A percentile compares a stretch with the other conserved stretches of the same genome.
Conservation (phyloP, 2,797 vertebrate genomes). For the Adrianichthys oophorus region DNA sequence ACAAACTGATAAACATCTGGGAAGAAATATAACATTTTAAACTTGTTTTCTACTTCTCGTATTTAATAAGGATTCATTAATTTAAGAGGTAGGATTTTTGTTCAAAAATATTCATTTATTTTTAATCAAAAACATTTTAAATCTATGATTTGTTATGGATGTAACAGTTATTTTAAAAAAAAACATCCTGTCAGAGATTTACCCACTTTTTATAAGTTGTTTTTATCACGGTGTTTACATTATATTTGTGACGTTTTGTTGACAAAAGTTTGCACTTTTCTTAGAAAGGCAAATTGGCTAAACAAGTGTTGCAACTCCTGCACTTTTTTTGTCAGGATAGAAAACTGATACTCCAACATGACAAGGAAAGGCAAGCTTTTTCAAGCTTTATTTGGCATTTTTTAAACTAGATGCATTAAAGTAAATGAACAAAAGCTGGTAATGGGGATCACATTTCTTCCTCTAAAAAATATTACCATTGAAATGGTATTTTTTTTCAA, state of each 20-base stretch:
- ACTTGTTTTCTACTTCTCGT: not conserved
- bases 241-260: not conserved
- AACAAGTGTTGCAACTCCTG: not conserved
- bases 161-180: too few relatives aligned
- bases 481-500: not conserved
- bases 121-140: too few relatives aligned
- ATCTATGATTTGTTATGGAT: too few relatives aligned
- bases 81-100: too few relatives aligned
- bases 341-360: slow-evolving; percentile 1
- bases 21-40: not conserved
- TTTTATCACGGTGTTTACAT: not conserved
- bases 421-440: too few relatives aligned
- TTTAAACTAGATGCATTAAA: too few relatives aligned
- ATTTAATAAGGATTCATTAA: not conserved
- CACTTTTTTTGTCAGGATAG: not conserved
- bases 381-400: too few relatives aligned
- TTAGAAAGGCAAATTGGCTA: not conserved
- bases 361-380: not conserved
- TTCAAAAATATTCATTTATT: too few relatives aligned
- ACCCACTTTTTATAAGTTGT: too few relatives aligned
- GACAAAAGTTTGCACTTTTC: not conserved
- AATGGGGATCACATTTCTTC: not conserved
- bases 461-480: not conserved
- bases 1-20: not conserved
- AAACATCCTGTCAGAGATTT: too few relatives aligned